Base-by-base conservation (phyloP, 2,888 invertebrate species). In the Tetrapedia diversipes region DNA sequence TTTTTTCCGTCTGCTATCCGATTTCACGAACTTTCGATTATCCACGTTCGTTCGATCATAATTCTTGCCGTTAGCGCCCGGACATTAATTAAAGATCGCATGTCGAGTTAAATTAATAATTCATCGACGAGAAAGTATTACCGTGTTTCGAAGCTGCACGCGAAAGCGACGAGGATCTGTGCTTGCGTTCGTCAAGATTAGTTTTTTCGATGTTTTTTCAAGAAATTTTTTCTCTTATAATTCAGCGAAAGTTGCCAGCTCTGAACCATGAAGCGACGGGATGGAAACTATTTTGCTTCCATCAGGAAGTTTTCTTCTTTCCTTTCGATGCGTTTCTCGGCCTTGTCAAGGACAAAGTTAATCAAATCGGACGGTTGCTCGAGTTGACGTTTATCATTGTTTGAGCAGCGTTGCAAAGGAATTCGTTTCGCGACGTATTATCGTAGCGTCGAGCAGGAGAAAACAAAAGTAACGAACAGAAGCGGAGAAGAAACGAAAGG, bases 1-100 rank as follows among this genome's bases (percentile, higher is more conserved):
- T 73, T 73, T 63, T 63, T n/a, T 57, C 51, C 43, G 47, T 10
- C 56, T 29, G 22, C 27, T 34, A 41, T 54, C 51, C 64, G 64
- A 75, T 70, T 75, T 54, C 24, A 10, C 71, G 27, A 71, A 59
- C 47, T 75, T 47, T 63, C 77, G 73, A 77, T 81, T 74, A 67
- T 70, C 56, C 60, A 19, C 53, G 41, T 69, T 51, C 47, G 32
- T 65, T 75, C 51, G 53, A 65, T 56, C 69, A 54, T 47, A 70
- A 77, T 59, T 54, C 45, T 57, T 61, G 19, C 72, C 56, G 59
- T 67, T 61, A 41, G 37, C 22, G 34, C n/a, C 51, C 43, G 24
- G n/a, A 14, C 45, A 24, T 72, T 76, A 76, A 73, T 67, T 72
- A 71, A 60, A 60, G 49, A 49, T 43, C 22, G 32, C 32, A n/a